Evolutionary conservation across 1,140 invertebrate genomes (phyloP).

Genomic region (Harpegnathos saltator): DNA sequence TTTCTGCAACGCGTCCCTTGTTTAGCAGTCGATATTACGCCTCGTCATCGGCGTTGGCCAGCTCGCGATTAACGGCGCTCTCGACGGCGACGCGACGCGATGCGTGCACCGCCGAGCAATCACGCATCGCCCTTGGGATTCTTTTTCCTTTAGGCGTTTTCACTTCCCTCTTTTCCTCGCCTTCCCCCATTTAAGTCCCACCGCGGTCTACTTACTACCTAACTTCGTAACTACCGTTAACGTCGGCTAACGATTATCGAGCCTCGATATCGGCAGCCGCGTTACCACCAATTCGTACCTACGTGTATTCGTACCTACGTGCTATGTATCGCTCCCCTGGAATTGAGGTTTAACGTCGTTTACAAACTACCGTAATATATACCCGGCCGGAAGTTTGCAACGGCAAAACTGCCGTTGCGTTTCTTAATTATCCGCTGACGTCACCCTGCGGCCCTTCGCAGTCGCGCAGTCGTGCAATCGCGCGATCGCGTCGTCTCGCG

Average conservation of each 20-base stretch:
- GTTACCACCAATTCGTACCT: conserved; percentile 57
- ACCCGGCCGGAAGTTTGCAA: conserved; percentile 38
- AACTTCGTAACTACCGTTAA: conserved; percentile 69
- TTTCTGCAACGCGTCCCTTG: neutral
- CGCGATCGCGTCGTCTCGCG: conserved; percentile 1
- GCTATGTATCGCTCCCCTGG: conserved; percentile 48
- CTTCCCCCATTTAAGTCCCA: conserved; percentile 39
- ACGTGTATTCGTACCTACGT: conserved; percentile 45
- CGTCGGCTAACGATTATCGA: conserved; percentile 71
- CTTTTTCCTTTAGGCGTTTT: conserved; percentile 4
- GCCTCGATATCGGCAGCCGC: conserved; percentile 63
- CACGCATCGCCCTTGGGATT: neutral
- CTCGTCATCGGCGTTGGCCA: neutral
- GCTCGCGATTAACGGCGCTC: conserved; percentile 39
- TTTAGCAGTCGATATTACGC: neutral
- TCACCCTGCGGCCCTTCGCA: conserved; percentile 20
- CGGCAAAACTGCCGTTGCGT: conserved; percentile 49
- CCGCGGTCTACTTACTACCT: neutral
- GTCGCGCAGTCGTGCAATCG: conserved; percentile 11
- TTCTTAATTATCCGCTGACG: conserved; percentile 59
- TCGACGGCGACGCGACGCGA: neutral
- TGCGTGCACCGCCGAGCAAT: conserved; percentile 6
- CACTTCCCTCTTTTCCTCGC: conserved; percentile 17
- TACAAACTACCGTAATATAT: conserved; percentile 60
- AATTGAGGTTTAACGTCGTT: conserved; percentile 65